These are phyloP conservation scores for Parasteatoda lunata DNA, from an alignment of 2,888 invertebrate genomes.

Conservation along the genomic window DNA sequence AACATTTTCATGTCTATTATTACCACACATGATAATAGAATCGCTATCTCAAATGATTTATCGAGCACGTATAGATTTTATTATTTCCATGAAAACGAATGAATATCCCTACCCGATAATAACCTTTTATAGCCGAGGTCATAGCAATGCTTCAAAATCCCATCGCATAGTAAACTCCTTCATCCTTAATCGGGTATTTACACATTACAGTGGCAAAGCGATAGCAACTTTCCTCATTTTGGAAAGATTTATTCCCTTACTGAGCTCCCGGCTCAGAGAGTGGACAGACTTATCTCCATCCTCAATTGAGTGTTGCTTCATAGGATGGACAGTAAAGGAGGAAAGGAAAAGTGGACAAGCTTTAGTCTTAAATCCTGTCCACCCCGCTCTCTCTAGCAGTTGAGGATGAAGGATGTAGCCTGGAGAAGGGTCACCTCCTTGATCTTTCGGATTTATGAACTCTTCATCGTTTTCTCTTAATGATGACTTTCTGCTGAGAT, in stretches of 20 bases:
- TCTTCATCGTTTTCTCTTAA: background rate
- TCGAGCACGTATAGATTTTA: too few relatives aligned
- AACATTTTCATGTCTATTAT: too few relatives aligned
- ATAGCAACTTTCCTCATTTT: slow-evolving; percentile 19
- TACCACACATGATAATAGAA: too few relatives aligned
- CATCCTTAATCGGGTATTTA: background rate
- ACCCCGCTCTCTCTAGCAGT: background rate
- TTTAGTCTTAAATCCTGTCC: slow-evolving; percentile 12
- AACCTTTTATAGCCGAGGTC: background rate
- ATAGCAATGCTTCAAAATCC: background rate
- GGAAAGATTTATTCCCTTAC: slow-evolving; percentile 24
- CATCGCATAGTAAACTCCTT: background rate
- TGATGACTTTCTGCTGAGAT: background rate
- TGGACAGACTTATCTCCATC: background rate
- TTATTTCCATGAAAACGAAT: too few relatives aligned
- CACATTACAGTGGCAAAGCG: background rate
- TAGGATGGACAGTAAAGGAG: background rate
- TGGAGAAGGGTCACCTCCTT: background rate
- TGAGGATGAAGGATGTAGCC: slow-evolving; percentile 6
- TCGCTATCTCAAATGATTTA: too few relatives aligned
- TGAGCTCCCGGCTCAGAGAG: background rate
- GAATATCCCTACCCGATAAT: too few relatives aligned
- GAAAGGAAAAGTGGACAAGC: background rate
- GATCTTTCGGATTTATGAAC: background rate
- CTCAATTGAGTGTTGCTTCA: background rate